Conservation (phyloP, 64 coral and sea anemone species). For the Pocillopora verrucosa region DNA sequence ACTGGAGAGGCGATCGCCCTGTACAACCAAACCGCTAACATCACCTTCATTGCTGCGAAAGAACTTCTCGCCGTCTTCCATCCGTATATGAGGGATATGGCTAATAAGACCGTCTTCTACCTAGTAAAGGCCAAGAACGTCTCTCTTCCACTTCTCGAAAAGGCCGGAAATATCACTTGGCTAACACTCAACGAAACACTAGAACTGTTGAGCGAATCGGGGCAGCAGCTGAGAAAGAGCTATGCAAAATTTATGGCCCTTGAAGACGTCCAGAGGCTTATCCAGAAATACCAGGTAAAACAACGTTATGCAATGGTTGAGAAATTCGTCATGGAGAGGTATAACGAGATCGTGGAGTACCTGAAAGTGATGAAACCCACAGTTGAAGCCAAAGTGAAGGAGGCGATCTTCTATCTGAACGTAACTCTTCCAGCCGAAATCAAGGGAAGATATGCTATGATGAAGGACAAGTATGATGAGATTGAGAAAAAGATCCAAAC, state of each 20-base stretch:
- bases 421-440: conserved; percentile 67
- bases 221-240: conserved; percentile 20
- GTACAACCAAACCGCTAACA: conserved; percentile 64
- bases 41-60: conserved; percentile 63
- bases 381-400: conserved; percentile 56
- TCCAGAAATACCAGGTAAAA: conserved; percentile 52
- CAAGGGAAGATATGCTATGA: conserved; percentile 35
- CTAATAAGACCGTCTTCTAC: conserved; percentile 52
- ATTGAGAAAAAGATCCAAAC: conserved; percentile 44
- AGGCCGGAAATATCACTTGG: conserved; percentile 57
- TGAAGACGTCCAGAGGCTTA: conserved; percentile 59
- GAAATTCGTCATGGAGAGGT: conserved; percentile 26
- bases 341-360: conserved; percentile 48
- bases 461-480: conserved; percentile 21
- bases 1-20: conserved; percentile 54
- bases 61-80: conserved; percentile 60
- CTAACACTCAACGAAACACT: conserved; percentile 52
- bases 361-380: conserved; percentile 53
- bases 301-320: conserved; percentile 34
- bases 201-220: conserved; percentile 32
- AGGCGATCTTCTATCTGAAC: conserved; percentile 65
- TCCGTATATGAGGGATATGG: conserved; percentile 47
- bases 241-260: conserved; percentile 52
- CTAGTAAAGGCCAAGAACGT: conserved; percentile 39
- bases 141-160: conserved; percentile 48